Evolutionary conservation across 2,113 vertebrate species (phyloP).

Genomic region (Clarias batrachus): DNA sequence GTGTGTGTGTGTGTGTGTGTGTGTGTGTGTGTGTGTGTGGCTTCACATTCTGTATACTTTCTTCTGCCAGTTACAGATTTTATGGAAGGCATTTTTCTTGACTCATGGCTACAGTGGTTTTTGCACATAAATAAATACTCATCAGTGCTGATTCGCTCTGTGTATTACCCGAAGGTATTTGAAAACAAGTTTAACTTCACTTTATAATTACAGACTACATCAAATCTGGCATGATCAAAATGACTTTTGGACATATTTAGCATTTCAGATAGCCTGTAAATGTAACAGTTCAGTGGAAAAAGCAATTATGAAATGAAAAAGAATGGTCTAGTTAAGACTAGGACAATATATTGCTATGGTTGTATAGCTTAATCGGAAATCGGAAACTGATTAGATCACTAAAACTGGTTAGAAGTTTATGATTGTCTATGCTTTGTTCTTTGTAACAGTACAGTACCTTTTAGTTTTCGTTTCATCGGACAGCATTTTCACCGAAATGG

Average conservation of each 20-base stretch:
- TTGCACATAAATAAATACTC: conserved; percentile 57
- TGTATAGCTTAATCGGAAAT: not conserved
- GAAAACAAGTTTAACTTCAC: conserved; percentile 28
- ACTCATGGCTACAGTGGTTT: conserved; percentile 48
- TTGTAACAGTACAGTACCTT: not conserved
- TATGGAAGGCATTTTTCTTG: conserved; percentile 44
- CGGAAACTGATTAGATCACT: not conserved
- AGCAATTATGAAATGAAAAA: not conserved
- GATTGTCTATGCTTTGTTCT: not conserved
- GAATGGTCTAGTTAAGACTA: not conserved
- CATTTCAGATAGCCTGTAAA: not conserved
- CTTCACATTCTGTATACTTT: conserved; percentile 43
- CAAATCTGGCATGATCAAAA: conserved; percentile 17
- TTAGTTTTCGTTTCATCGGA: not conserved
- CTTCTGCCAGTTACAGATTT: conserved; percentile 43
- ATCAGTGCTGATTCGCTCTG: conserved; percentile 38
- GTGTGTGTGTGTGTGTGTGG: conserved; percentile 22
- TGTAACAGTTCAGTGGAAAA: conserved; percentile 9
- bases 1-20: conserved; percentile 21
- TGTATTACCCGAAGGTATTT: conserved; percentile 16
- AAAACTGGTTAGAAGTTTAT: not conserved
- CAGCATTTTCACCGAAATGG: not conserved
- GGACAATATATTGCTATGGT: not conserved
- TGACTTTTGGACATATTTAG: conserved; percentile 5
- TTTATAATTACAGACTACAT: conserved; percentile 29